Base-by-base conservation (phyloP, 2,113 vertebrate genomes). In the Gallinago undulata region DNA sequence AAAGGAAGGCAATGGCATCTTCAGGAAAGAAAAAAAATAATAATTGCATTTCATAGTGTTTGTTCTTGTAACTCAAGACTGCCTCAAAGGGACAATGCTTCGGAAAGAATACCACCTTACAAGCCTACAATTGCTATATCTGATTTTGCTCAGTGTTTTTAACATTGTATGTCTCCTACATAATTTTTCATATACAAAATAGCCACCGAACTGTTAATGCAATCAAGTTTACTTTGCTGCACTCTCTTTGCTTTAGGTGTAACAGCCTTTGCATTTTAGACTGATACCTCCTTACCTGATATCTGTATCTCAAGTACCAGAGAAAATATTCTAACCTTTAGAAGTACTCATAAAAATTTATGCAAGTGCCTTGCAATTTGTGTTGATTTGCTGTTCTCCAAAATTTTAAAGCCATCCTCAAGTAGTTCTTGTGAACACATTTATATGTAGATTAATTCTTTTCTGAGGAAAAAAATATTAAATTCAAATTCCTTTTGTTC, bases 221-320 rank as follows among this genome's bases (percentile, higher is more conserved):
- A 53, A 35, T 45, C 6, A 35, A 13, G 27, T 84, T 96, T 55
- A 15, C 60, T 81, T 81, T 72, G 22, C 69, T 82, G 7, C 14
- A 22, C 39, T 79, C 47, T 59, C 33, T 85, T 62, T 89, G 8
- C 59, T 89, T 57, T 48, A 74, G 18, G 6, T 62, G 19, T 47
- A 68, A 7, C 10, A 56, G 23, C 47, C 7, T 72, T 28, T 55
- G 28, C 10, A 27, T 83, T 93, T 93, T 39, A 83, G 50, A 43
- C 16, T 43, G 39, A 19, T 53, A 10, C 9, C 51, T 83, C 43
- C 13, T 78, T 77, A 45, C 9, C 7, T 27, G 24, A 35, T 57
- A 31, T 31, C 18, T 24, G 0, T 19, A 11, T 22, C 30, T 59
- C 11, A 15, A 43, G 19, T 73, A 79, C 50, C 0, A 1, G 33